Evolutionary conservation across 2,888 invertebrate species (phyloP), one percentile per base, ranked within the genome.

Genomic region (Thymelicus acteon): DNA sequence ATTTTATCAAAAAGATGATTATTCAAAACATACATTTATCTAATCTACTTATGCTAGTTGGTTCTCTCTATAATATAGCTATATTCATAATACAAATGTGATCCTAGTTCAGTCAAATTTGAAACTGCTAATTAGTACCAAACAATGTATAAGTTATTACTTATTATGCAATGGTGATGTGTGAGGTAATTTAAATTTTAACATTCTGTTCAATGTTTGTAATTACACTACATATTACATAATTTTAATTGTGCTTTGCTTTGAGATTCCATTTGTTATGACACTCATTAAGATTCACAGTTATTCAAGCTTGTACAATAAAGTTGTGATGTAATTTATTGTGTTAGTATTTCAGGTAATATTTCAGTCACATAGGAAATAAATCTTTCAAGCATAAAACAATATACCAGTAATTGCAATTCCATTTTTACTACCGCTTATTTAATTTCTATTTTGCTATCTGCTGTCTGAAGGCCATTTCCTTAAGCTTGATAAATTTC

Each of bases 201-300:
- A 60, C 8, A 12, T 19, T n/a, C n/a, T 39, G 39, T 60, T 24
- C 7, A 54, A 54, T 54, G 8, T 24, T 24, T 54, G 52, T 52
- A 54, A 54, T 54, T 54, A 24, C 54, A n/a, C 24, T 54, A 24
- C 49, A 19, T 52, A 52, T 54, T 54, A 54, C 24, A 24, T 54
- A 54, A 54, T 24, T 49, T 15, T 54, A 8, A 54, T 54, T 24
- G 24, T 54, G 54, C 54, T 54, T 54, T 12, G 54, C 54, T 54
- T 54, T 54, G 54, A 54, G 54, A 54, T 54, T 54, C 54, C 54
- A 24, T 54, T 54, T 24, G 31, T 54, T 58, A 37, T 58, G 58
- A 15, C 13, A 67, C 12, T 7, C 48, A 48, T 60, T 48, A 39
- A 39, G 39, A 60, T 54, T 54, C 52, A 54, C 54, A n/a, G 37